These are phyloP conservation scores for Mylabris phalerata DNA, from an alignment of 1,140 invertebrate species.

Conservation along the genomic window DNA sequence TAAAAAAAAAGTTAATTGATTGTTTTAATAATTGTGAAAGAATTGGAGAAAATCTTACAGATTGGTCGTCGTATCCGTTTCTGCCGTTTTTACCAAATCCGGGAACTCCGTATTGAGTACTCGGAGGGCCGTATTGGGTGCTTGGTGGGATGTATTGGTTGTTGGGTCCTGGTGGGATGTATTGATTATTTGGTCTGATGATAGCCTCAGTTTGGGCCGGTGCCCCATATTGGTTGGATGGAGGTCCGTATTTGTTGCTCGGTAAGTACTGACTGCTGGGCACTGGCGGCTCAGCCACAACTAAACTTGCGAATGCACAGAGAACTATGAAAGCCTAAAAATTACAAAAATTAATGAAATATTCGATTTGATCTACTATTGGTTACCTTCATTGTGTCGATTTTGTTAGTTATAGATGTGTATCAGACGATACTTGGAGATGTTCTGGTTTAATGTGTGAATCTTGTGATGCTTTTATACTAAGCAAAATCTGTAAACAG, in stretches of 20 bases:
- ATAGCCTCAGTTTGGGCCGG: constrained; percentile 31
- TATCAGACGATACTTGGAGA: constrained; percentile 19
- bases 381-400: neutral
- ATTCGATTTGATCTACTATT: neutral
- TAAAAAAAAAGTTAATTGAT: neutral
- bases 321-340: constrained; percentile 22
- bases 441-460: constrained; percentile 32
- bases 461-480: constrained; percentile 36
- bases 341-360: neutral
- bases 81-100: constrained; percentile 27
- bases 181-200: constrained; percentile 27
- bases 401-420: constrained; percentile 3
- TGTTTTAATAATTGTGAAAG: neutral
- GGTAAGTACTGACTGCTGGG: constrained; percentile 51
- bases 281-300: constrained; percentile 42
- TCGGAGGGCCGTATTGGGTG: constrained; percentile 39
- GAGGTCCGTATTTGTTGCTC: constrained; percentile 43
- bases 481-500: constrained; percentile 30
- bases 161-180: constrained; percentile 35
- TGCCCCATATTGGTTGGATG: constrained; percentile 27
- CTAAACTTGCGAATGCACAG: constrained; percentile 22
- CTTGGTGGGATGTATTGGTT: constrained; percentile 42
- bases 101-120: constrained; percentile 14
- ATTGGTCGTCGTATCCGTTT: constrained; percentile 37
- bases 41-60: constrained; percentile 30